phyloP scores from a whole-genome alignment of 2,888 invertebrate species.

The Oligia fasciuncula region DNA sequence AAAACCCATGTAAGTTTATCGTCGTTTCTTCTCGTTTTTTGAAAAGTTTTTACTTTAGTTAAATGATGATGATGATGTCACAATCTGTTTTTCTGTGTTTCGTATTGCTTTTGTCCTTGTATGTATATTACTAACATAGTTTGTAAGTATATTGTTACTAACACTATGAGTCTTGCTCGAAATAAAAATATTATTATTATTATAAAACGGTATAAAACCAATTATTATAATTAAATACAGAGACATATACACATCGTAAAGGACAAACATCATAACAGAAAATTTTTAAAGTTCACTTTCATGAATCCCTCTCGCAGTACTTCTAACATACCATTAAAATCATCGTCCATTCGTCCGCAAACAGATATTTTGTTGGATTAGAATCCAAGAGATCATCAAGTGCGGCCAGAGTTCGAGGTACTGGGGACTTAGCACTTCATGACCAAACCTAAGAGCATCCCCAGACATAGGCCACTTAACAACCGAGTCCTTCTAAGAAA shows the following conservation, averaged over 20 bases:
- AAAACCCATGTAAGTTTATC: background rate
- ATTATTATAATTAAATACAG: background rate
- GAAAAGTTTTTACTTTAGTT: background rate
- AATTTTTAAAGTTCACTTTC: background rate
- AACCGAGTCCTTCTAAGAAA: slow-evolving; percentile 5
- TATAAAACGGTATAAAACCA: background rate
- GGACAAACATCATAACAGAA: background rate
- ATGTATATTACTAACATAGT: too few relatives aligned
- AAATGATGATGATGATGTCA: too few relatives aligned
- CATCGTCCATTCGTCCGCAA: background rate
- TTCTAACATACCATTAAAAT: background rate
- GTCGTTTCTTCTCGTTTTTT: background rate
- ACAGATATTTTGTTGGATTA: background rate
- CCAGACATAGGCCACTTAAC: slow-evolving; percentile 12
- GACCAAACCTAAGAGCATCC: background rate
- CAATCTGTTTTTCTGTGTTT: too few relatives aligned
- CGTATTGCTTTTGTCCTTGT: too few relatives aligned
- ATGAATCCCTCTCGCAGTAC: background rate
- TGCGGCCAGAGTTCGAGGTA: background rate
- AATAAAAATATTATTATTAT: too few relatives aligned
- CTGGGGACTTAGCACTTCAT: background rate
- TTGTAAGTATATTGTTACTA: too few relatives aligned
- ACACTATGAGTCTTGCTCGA: too few relatives aligned
- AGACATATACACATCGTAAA: background rate
- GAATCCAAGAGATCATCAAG: background rate